phyloP scores from a whole-genome alignment of 2,888 invertebrate species.

The Cosmorhoe ocellata region DNA sequence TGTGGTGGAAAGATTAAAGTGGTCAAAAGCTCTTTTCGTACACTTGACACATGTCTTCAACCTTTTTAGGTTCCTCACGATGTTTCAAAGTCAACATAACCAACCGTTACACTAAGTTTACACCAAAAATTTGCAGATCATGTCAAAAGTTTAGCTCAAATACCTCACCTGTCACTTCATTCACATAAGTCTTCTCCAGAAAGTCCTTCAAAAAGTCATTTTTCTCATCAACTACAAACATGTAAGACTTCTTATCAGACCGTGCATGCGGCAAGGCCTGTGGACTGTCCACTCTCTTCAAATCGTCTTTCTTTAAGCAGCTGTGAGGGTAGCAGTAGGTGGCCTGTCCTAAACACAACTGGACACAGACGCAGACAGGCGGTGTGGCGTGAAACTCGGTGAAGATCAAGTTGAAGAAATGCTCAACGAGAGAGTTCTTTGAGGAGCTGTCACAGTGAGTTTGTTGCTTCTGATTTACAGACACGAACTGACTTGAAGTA shows the following conservation, averaged over 20 bases:
- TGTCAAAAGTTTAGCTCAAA: too few species aligned
- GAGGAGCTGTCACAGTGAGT: slow-evolving; percentile 44
- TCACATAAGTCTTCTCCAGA: slow-evolving; percentile 38
- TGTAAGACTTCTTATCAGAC: slow-evolving; percentile 38
- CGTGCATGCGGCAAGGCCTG: slow-evolving; percentile 31
- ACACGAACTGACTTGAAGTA: slow-evolving; percentile 37
- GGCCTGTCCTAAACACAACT: slow-evolving; percentile 48
- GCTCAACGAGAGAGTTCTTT: slow-evolving; percentile 53
- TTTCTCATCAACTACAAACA: slow-evolving; percentile 51
- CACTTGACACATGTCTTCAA: too few species aligned
- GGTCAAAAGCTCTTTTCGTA: too few species aligned
- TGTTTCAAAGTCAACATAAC: too few species aligned
- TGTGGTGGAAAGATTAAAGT: too few species aligned
- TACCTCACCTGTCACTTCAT: slow-evolving; percentile 34
- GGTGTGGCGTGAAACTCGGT: slow-evolving; percentile 59
- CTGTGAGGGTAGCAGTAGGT: slow-evolving; percentile 72
- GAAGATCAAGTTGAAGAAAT: slow-evolving; percentile 68
- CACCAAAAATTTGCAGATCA: too few species aligned
- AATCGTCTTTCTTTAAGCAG: slow-evolving; percentile 51
- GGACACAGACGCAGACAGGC: slow-evolving; percentile 65
- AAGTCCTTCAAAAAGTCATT: slow-evolving; percentile 46
- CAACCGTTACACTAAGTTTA: too few species aligned
- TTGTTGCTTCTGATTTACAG: slow-evolving; percentile 28
- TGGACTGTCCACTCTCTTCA: slow-evolving; percentile 31
- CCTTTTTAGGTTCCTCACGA: too few species aligned